Percentiles rank a stretch among this genome's conserved stretches.
Conservation (phyloP, 2,113 vertebrate genomes). For the Leuciscus idus region DNA sequence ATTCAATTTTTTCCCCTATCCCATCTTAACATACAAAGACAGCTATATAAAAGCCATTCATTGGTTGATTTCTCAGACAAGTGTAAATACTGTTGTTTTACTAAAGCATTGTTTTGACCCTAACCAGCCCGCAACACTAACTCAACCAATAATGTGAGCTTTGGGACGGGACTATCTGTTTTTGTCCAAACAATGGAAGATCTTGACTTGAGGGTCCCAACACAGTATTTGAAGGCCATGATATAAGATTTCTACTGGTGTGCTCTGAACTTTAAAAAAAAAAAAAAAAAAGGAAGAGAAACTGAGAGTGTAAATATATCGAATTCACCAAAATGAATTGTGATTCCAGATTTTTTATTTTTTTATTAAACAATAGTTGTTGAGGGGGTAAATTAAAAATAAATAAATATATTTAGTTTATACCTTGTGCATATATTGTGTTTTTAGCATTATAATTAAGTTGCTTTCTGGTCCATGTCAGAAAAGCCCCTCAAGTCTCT, state of each 20-base stretch:
- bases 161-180: not conserved
- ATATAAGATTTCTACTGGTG: not conserved
- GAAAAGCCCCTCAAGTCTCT: not conserved
- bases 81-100: not conserved
- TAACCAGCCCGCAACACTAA: not conserved
- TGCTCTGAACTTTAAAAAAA: too few species aligned
- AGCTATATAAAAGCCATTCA: not conserved
- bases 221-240: not conserved
- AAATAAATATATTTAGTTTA: too few species aligned
- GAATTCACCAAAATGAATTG: too few species aligned
- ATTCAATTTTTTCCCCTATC: not conserved
- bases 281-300: too few species aligned
- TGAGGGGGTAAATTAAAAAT: too few species aligned
- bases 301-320: too few species aligned
- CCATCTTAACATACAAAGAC: not conserved
- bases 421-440: too few species aligned
- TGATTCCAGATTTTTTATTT: too few species aligned
- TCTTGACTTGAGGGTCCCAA: not conserved
- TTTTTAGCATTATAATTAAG: not conserved
- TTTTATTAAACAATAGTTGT: too few species aligned
- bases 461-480: not conserved
- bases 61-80: not conserved
- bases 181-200: not conserved
- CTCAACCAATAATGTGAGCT: slow-evolving; percentile 4
- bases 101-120: not conserved